phyloP scores from a whole-genome alignment of 2,888 invertebrate genomes.

The Scaptomyza tumidula region DNA sequence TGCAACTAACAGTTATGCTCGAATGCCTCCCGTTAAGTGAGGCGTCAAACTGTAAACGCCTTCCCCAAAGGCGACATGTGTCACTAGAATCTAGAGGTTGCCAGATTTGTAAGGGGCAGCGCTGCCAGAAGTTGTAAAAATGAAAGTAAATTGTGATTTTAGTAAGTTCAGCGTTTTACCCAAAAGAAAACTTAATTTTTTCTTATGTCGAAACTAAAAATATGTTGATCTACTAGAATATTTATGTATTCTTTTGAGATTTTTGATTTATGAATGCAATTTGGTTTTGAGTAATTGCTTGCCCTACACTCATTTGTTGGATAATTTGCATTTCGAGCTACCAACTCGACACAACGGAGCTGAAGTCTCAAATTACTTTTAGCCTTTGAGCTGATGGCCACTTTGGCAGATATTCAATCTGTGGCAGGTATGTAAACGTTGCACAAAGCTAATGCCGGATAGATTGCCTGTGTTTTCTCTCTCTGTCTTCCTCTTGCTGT shows the following conservation, averaged over 20 bases:
- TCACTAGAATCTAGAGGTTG: conserved; percentile 10
- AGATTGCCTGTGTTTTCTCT: background rate
- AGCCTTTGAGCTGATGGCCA: conserved; percentile 46
- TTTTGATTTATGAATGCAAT: conserved; percentile 17
- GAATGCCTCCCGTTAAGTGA: conserved; percentile 37
- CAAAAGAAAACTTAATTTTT: no score
- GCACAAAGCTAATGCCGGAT: conserved; percentile 21
- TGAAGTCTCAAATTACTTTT: conserved; percentile 40
- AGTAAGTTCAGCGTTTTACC: no score
- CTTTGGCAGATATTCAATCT: conserved; percentile 68
- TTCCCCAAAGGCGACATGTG: conserved; percentile 52
- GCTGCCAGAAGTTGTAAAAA: background rate
- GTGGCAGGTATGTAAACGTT: conserved; percentile 17
- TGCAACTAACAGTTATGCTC: conserved; percentile 53
- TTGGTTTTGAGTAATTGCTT: conserved; percentile 25
- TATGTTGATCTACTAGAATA: background rate
- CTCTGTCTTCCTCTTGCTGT: background rate
- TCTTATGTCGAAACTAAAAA: no score
- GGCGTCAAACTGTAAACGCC: conserved; percentile 46
- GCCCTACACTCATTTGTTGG: conserved; percentile 23
- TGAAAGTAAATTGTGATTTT: background rate
- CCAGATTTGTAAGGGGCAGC: background rate
- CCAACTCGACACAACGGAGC: background rate
- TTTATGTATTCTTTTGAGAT: background rate
- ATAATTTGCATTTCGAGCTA: conserved; percentile 34